Base-by-base conservation (phyloP, 2,797 vertebrate species). In the Argentina silus region DNA sequence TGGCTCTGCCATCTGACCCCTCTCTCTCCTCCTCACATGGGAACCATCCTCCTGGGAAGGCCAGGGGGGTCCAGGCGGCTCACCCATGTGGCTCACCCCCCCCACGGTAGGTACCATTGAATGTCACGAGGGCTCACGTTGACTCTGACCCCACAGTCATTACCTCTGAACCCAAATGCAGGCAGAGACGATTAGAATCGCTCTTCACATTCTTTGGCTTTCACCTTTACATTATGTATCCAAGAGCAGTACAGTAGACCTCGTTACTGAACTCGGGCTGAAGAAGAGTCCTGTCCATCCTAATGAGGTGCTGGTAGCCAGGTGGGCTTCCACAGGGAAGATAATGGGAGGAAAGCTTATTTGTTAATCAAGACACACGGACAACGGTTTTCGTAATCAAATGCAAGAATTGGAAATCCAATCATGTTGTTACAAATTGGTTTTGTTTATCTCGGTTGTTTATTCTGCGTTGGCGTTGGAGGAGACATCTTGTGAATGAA, bases 231-330 rank as follows among this genome's bases (percentile, higher is more conserved):
- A 36, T 4, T 1, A 36, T 4, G 27, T 4, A 36, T 36, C 27
- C 27, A 36, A 36, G 27, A 36, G 27, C 27, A 36, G 27, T 36
- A 4, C 27, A 36, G 27, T 4, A 4, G 2, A 36, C 27, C 27
- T 36, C 4, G 27, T 36, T 36, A 36, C 2, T 2, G 27, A 36
- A 4, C n/a, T 36, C 27, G 4, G 27, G 4, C 2, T 36, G 27
- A 36, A 36, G 27, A 36, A 36, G 27, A 4, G 2, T 36, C 2
- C 27, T 4, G 27, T 36, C 27, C 36, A 7, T 11, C n/a, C 0
- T 70, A 78, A 74, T 72, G 45, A 70, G 72, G 59, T 68, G 21
- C 0, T 51, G 17, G 68, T 70, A 57, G 50, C 19, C 3, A 21
- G 17, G 7, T 59, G 19, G 56, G 17, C 17, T 21, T 59, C 19